These are phyloP conservation scores for Lepus townsendii DNA, from an alignment of 2,797 vertebrate species.

Conservation along the genomic window DNA sequence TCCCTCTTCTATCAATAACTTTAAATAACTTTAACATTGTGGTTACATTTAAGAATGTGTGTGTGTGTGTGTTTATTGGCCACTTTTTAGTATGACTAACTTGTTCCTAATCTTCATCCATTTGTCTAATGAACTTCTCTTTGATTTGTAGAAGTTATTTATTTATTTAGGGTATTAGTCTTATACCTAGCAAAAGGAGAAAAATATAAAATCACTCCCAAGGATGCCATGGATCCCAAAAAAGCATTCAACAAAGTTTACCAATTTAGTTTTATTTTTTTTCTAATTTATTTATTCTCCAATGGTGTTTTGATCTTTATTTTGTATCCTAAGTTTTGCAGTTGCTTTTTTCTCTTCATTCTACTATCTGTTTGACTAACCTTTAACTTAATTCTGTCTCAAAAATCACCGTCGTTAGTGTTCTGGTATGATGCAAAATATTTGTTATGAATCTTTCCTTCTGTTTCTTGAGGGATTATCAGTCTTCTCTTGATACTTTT, in stretches of 20 bases:
- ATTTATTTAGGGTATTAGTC: constrained; percentile 9
- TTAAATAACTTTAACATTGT: not conserved
- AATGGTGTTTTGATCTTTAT: not conserved
- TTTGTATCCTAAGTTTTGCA: not conserved
- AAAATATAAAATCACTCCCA: not conserved
- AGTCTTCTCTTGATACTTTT: not conserved
- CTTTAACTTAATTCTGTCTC: not conserved
- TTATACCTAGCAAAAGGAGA: not conserved
- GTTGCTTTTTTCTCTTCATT: not conserved
- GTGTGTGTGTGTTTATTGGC: not conserved
- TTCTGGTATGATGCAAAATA: not conserved
- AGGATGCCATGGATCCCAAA: not conserved
- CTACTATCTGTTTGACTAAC: not conserved
- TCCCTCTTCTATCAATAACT: not conserved
- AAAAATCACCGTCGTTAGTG: not conserved
- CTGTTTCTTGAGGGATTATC: not conserved
- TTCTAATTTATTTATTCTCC: not conserved
- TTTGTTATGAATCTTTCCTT: not conserved
- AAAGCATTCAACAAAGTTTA: not conserved
- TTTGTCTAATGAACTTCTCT: not conserved
- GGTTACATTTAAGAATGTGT: not conserved
- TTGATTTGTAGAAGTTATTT: not conserved
- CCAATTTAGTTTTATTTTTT: not conserved
- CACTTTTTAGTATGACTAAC: not conserved
- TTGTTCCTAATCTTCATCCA: constrained; percentile 15